phyloP scores from a whole-genome alignment of 2,113 vertebrate genomes.

The Nicator chloris region DNA sequence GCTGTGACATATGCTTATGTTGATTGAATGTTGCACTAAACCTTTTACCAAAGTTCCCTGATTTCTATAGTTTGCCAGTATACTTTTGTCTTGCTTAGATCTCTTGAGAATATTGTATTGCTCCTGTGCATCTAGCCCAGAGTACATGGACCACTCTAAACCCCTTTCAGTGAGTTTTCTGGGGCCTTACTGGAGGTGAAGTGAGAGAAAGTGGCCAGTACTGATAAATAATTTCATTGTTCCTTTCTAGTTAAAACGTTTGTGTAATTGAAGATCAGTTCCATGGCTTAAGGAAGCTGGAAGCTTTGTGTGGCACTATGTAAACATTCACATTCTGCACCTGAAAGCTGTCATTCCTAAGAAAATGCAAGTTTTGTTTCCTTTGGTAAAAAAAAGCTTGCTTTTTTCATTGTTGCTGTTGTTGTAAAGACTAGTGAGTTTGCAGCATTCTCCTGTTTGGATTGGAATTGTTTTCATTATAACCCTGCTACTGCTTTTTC shows the following conservation, averaged over 20 bases:
- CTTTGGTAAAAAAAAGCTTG: neutral
- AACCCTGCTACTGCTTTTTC: neutral
- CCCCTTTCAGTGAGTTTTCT: fast-evolving
- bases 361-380: neutral
- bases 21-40: neutral
- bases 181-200: neutral
- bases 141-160: neutral
- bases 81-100: neutral
- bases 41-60: neutral
- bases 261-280: neutral
- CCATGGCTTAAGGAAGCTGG: neutral
- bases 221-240: neutral
- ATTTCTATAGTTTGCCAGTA: neutral
- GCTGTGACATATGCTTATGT: neutral
- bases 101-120: neutral
- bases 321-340: neutral
- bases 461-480: neutral
- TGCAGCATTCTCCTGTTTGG: neutral
- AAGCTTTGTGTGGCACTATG: neutral
- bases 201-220: neutral
- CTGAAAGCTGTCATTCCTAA: neutral
- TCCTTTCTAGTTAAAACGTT: neutral
- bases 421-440: neutral
- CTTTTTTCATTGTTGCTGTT: neutral
- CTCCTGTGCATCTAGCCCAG: neutral